Conservation (phyloP, 2,888 invertebrate species). For the Dendrolimus pini region DNA sequence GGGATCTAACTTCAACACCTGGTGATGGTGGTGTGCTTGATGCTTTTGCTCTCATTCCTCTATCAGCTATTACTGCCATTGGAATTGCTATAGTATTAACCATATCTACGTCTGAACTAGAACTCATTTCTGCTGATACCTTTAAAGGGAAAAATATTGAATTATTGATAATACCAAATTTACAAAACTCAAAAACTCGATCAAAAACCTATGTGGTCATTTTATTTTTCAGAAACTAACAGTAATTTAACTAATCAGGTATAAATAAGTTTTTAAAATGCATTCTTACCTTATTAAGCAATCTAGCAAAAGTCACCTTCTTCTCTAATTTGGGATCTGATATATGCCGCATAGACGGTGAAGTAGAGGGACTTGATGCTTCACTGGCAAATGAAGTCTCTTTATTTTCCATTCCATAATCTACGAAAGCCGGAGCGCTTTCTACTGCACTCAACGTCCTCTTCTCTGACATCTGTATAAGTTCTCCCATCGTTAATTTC, state of each 20-base stretch:
- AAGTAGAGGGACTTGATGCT: slow-evolving; percentile 67
- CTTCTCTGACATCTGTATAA: slow-evolving; percentile 84
- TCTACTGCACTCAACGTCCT: slow-evolving; percentile 64
- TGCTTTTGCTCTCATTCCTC: slow-evolving; percentile 55
- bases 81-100: slow-evolving; percentile 69
- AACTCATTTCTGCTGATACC: slow-evolving; percentile 87
- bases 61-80: slow-evolving; percentile 62
- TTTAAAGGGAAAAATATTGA: neutral
- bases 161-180: neutral
- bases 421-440: slow-evolving; percentile 65
- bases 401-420: slow-evolving; percentile 67
- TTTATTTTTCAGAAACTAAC: no score
- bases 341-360: slow-evolving; percentile 74
- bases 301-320: slow-evolving; percentile 86
- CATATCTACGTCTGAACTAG: slow-evolving; percentile 82
- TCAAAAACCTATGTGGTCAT: no score
- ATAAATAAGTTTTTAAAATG: neutral
- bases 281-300: slow-evolving; percentile 74
- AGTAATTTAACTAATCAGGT: neutral
- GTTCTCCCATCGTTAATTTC: slow-evolving; percentile 83
- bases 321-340: slow-evolving; percentile 84
- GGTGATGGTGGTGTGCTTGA: slow-evolving; percentile 80
- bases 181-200: neutral
- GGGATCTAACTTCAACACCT: slow-evolving; percentile 76
- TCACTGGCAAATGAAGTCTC: slow-evolving; percentile 79